Percentiles rank a stretch among this genome's conserved stretches.
Evolutionary conservation across 1,140 invertebrate species (phyloP).

Genomic region (Penaeus indicus): DNA sequence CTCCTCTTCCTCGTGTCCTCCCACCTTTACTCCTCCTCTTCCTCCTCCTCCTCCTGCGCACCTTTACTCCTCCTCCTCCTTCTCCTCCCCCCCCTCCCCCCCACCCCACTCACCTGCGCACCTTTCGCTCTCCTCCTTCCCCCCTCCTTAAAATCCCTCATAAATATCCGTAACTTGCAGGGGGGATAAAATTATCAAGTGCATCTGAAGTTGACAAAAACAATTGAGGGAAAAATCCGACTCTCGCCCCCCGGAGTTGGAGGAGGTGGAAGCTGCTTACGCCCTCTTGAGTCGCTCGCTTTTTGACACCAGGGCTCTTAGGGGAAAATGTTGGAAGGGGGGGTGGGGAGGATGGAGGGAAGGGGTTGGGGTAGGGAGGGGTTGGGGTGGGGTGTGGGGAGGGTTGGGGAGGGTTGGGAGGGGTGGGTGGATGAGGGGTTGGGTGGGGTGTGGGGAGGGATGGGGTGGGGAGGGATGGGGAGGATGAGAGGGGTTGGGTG

Average conservation of each 20-base stretch:
- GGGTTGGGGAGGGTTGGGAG: not conserved
- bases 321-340: not conserved
- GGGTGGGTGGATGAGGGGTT: not conserved
- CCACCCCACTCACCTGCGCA: not conserved
- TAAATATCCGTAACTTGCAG: constrained; percentile 15
- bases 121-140: not conserved
- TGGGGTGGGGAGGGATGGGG: not conserved
- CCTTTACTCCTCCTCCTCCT: too few species aligned
- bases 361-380: not conserved
- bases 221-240: constrained; percentile 12
- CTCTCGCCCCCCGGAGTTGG: not conserved
- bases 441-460: not conserved
- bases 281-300: constrained; percentile 16
- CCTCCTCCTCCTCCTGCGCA: too few species aligned
- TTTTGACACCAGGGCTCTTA: constrained; percentile 37
- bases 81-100: not conserved
- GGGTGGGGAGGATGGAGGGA: not conserved
- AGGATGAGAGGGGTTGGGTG: not conserved
- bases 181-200: constrained; percentile 36
- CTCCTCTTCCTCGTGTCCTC: too few species aligned
- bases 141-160: not conserved
- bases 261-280: constrained; percentile 19
- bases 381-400: not conserved
- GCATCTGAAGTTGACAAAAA: constrained; percentile 51
- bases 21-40: accelerated